A percentile compares a stretch with the other conserved stretches of the same genome.
These are phyloP conservation scores for Propithecus perrieri DNA, from an alignment of 2,797 vertebrate species.

Conservation along the genomic window DNA sequence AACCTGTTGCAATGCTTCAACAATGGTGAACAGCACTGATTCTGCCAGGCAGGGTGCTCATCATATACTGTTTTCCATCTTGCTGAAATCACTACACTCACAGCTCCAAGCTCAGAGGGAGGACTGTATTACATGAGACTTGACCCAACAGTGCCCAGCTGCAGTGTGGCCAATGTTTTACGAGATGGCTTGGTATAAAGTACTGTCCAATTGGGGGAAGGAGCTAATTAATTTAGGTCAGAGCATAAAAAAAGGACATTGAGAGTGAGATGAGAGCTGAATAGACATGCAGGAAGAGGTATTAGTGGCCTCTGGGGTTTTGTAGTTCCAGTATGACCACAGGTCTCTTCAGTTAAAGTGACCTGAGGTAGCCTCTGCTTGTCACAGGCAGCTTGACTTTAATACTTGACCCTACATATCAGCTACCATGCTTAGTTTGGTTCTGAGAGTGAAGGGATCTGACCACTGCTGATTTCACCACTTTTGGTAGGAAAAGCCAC, in stretches of 20 bases:
- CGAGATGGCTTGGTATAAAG: background rate
- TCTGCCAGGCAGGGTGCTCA: too few relatives aligned
- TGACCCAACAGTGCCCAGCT: background rate
- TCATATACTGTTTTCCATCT: background rate
- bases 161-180: background rate
- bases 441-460: background rate
- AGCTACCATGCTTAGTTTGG: background rate
- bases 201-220: background rate
- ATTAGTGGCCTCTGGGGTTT: fast-evolving
- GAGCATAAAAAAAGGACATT: background rate
- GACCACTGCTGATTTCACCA: background rate
- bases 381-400: background rate
- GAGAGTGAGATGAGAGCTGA: background rate
- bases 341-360: background rate
- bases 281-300: background rate
- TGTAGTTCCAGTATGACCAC: background rate
- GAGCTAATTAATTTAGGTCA: background rate
- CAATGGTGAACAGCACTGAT: fast-evolving
- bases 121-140: too few relatives aligned
- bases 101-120: background rate
- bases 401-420: background rate
- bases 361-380: background rate
- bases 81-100: background rate
- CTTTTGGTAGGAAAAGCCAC: background rate
- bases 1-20: background rate